These are phyloP conservation scores for Helogale parvula DNA, from an alignment of 2,113 vertebrate species.

Conservation along the genomic window DNA sequence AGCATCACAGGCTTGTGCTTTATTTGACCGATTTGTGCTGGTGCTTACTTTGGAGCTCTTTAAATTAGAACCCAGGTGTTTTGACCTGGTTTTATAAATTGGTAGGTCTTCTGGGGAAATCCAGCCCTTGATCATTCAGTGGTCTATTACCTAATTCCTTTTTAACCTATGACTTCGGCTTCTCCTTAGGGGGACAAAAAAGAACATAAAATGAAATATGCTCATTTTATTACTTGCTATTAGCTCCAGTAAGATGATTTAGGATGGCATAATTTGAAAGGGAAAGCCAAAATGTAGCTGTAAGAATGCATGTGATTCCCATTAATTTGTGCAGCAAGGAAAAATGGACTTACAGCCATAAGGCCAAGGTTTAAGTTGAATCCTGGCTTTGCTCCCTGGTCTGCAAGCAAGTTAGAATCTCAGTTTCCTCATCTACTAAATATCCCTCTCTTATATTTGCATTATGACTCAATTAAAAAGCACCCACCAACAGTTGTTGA, in stretches of 20 bases:
- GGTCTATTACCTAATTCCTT: background rate
- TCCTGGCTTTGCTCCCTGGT: background rate
- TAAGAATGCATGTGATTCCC: background rate
- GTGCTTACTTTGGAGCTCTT: background rate
- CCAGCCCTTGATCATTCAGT: background rate
- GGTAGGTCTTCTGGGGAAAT: background rate
- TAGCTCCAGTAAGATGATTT: constrained; percentile 3
- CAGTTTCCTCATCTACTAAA: background rate
- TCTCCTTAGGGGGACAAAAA: constrained; percentile 23
- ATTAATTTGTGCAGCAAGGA: background rate
- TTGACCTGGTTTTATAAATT: background rate
- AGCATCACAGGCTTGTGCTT: background rate
- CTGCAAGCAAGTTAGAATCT: background rate
- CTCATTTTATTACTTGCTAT: constrained; percentile 9
- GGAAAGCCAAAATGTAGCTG: background rate
- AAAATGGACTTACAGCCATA: background rate
- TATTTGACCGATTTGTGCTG: background rate
- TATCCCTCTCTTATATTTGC: background rate
- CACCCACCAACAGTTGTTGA: background rate
- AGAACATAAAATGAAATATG: background rate
- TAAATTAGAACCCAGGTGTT: background rate
- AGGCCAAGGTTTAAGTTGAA: background rate
- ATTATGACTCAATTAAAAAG: background rate
- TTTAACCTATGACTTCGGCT: background rate
- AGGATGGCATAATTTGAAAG: constrained; percentile 33